Evolutionary conservation across 2,888 invertebrate genomes (phyloP), one percentile per base, ranked within the genome.

Genomic region (Hermodice carunculata): DNA sequence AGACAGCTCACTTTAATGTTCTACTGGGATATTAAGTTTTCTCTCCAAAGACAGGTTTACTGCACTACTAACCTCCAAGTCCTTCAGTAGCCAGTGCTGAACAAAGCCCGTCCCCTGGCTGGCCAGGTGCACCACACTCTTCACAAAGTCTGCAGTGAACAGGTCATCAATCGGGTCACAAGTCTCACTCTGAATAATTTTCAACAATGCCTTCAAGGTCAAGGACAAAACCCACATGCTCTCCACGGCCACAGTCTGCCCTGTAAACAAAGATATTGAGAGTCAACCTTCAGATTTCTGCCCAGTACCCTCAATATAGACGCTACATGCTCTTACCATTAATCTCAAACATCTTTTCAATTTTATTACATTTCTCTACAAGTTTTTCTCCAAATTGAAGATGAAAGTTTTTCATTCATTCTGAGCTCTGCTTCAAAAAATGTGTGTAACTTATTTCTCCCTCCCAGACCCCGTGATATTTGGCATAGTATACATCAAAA

Each of bases 31-130:
- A 17, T 28, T 49, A n/a, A 49, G 11, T 26, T 49, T 17, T 17
- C 24, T 46, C 14, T 26, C 3, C 11, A 26, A n/a, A 46, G n/a
- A n/a, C 14, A n/a, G 40, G n/a, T n/a, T 40, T 14, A 29, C 8
- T 46, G 46, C 8, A n/a, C 0, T n/a, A 46, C 59, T 52, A 28
- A 85, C 84, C 81, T 85, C 85, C 2, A 85, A 66, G 63, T 85
- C 84, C 46, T 79, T 81, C 3, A 82, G 75, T 8, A 84, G 75
- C 83, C 84, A 84, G 67, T 80, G 81, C 52, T 82, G 81, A 69
- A 79, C 81, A 64, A 84, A 79, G 44, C 80, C 79, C 1, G 84
- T 85, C 1, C 82, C 82, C 61, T 79, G 78, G 57, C 81, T 80
- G 44, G 83, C 81, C 11, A 83, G 69, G 59, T 78, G 76, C 4